phyloP scores from a whole-genome alignment of 2,113 vertebrate species.

The Mesoclemmys tuberculata region DNA sequence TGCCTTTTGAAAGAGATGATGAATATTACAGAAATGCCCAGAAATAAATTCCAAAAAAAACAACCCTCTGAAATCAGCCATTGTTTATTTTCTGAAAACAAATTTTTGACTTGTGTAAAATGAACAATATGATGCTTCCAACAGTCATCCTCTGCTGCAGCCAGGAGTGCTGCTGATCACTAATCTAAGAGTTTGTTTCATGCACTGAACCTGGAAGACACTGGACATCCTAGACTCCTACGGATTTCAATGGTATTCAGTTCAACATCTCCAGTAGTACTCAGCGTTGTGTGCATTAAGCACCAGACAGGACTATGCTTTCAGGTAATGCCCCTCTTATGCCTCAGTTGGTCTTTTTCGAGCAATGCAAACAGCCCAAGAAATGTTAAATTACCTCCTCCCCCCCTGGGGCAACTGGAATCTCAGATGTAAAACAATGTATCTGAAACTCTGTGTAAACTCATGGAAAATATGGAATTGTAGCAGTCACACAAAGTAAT shows the following conservation, averaged over 20 bases:
- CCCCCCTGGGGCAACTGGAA: background rate
- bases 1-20: background rate
- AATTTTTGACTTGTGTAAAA: background rate
- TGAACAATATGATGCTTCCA: background rate
- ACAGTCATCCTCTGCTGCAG: slow-evolving; percentile 4
- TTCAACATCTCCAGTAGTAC: background rate
- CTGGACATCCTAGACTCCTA: background rate
- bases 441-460: slow-evolving; percentile 5
- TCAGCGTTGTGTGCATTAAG: background rate
- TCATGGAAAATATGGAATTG: background rate
- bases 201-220: background rate
- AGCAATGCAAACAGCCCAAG: background rate
- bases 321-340: background rate
- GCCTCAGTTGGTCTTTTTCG: background rate
- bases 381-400: slow-evolving; percentile 51
- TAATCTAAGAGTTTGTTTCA: background rate
- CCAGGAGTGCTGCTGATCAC: background rate
- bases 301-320: background rate
- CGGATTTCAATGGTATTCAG: background rate
- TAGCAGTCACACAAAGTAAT: background rate
- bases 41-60: background rate
- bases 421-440: background rate
- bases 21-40: background rate
- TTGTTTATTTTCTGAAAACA: background rate
- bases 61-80: background rate